Conservation (phyloP, 2,888 invertebrate species). For the Agrypnus murinus region DNA sequence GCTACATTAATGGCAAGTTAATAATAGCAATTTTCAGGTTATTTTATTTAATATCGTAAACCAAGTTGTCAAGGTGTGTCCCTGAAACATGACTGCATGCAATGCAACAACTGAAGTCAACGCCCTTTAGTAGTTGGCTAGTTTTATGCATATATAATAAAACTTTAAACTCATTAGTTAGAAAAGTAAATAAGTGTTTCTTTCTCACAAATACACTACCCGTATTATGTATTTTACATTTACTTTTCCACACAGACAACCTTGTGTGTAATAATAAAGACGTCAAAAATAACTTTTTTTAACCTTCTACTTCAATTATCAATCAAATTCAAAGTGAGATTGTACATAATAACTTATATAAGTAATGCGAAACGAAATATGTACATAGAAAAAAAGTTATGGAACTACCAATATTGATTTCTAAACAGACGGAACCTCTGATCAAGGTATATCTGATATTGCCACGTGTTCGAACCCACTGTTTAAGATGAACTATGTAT, state of each 20-base stretch:
- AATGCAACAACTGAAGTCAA: conserved; percentile 26
- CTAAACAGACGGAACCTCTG: no score
- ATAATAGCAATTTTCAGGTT: conserved; percentile 20
- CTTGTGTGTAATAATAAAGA: not conserved
- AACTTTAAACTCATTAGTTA: conserved; percentile 4
- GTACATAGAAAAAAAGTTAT: no score
- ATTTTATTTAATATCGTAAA: conserved; percentile 31
- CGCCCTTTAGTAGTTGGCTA: conserved; percentile 19
- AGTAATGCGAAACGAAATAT: no score
- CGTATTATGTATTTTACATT: no score
- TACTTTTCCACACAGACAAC: not conserved
- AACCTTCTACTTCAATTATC: no score
- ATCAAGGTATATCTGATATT: no score
- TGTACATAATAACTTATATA: no score
- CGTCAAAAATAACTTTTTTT: no score
- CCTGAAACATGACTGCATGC: conserved; percentile 35
- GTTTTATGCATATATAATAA: conserved; percentile 29
- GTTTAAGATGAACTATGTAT: no score
- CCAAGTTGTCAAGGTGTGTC: conserved; percentile 30
- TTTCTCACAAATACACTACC: not conserved
- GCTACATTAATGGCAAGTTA: conserved; percentile 12
- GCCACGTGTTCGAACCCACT: no score
- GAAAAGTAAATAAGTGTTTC: not conserved
- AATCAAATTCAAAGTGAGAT: no score
- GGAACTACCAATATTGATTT: no score